These are phyloP conservation scores for Bombylius major DNA, from an alignment of 2,888 invertebrate genomes.

Conservation along the genomic window DNA sequence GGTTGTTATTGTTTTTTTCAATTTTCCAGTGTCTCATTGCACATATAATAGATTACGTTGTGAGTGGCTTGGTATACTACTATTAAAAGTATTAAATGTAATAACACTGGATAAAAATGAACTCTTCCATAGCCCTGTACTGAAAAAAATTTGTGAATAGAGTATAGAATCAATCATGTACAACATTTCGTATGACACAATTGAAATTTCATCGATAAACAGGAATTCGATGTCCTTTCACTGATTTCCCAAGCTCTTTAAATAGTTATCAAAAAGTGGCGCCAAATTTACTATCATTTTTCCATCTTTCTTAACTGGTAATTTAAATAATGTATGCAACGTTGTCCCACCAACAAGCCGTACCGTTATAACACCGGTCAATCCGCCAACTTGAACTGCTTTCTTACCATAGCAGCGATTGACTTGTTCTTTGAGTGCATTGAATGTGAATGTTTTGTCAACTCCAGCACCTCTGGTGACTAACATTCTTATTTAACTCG, in stretches of 20 bases:
- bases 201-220: constrained; percentile 12
- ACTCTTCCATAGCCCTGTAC: too few species aligned
- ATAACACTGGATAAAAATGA: too few species aligned
- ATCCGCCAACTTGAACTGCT: constrained; percentile 17
- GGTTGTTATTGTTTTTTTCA: too few species aligned
- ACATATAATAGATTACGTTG: too few species aligned
- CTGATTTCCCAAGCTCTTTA: constrained; percentile 8
- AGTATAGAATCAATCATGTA: constrained; percentile 18
- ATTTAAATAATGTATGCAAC: constrained; percentile 5
- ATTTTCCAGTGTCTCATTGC: too few species aligned
- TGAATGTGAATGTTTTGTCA: constrained; percentile 17
- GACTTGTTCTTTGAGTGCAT: constrained; percentile 15
- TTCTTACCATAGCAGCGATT: constrained; percentile 17
- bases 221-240: constrained; percentile 12
- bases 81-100: too few species aligned
- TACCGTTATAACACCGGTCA: constrained; percentile 25
- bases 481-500: constrained; percentile 7
- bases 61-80: too few species aligned
- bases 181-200: constrained; percentile 19
- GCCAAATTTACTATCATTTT: too few species aligned
- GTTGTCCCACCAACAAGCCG: constrained; percentile 14
- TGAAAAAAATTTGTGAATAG: too few species aligned
- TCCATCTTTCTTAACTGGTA: constrained; percentile 14
- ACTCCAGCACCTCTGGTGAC: constrained; percentile 10
- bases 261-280: constrained; percentile 8